Conservation (phyloP, 1,140 invertebrate species). For the Vanessa tameamea region DNA sequence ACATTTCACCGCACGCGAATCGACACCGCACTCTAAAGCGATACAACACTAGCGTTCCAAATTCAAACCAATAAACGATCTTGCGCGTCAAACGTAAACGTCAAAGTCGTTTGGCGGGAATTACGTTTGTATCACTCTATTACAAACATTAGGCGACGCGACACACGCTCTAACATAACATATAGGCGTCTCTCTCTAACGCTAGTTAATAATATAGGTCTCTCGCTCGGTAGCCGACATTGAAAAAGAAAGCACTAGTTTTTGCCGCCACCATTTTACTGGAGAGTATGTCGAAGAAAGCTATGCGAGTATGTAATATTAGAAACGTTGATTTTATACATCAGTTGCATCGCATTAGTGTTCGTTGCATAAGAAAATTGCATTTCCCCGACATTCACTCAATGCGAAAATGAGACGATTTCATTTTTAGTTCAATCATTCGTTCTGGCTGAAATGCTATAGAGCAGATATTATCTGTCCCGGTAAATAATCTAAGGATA, state of each 20-base stretch:
- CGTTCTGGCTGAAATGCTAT: neutral
- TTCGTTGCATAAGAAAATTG: conserved; percentile 77
- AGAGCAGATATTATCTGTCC: too few relatives aligned
- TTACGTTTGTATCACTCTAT: conserved; percentile 54
- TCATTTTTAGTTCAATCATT: conserved; percentile 22
- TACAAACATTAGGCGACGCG: conserved; percentile 42
- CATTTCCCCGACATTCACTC: conserved; percentile 63
- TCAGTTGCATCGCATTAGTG: conserved; percentile 72
- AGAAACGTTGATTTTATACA: conserved; percentile 75
- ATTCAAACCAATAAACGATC: conserved; percentile 58
- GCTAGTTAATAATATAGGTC: conserved; percentile 38
- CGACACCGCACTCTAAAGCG: conserved; percentile 52
- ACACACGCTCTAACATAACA: conserved; percentile 64
- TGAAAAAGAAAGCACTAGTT: conserved; percentile 79
- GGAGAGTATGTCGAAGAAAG: conserved; percentile 79
- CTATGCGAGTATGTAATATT: conserved; percentile 77
- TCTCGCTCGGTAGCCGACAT: conserved; percentile 64
- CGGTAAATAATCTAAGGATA: too few relatives aligned
- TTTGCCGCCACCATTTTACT: conserved; percentile 71
- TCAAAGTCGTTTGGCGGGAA: conserved; percentile 65
- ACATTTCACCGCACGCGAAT: conserved; percentile 77
- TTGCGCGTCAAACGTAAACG: conserved; percentile 54
- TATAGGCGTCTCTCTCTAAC: conserved; percentile 54
- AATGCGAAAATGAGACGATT: conserved; percentile 49
- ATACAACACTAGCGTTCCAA: conserved; percentile 52